These are phyloP conservation scores for Popillia japonica DNA, from an alignment of 1,140 invertebrate species.

Conservation along the genomic window DNA sequence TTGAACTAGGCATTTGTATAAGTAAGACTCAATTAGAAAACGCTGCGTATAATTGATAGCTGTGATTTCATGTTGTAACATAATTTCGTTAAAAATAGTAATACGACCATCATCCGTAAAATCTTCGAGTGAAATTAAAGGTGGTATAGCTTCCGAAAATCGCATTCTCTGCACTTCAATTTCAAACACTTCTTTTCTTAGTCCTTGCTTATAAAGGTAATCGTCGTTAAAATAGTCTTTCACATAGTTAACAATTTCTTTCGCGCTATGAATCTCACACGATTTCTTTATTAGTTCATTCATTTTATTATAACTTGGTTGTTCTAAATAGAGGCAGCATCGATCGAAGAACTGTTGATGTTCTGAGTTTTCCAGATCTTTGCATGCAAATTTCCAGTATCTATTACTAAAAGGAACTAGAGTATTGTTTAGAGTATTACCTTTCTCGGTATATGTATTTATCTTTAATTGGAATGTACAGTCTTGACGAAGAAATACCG, in stretches of 20 bases:
- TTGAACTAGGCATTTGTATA: background rate
- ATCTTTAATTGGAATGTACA: background rate
- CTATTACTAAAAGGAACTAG: background rate
- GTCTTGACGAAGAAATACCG: background rate
- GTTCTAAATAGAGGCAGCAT: background rate
- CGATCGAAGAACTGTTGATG: background rate
- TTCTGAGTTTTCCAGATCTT: background rate
- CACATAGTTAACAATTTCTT: background rate
- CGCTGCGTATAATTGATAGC: background rate
- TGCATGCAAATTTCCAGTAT: background rate
- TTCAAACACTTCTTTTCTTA: background rate
- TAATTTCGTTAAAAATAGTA: background rate
- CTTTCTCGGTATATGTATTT: background rate
- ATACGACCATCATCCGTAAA: background rate
- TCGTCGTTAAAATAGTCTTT: background rate
- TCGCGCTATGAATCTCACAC: background rate
- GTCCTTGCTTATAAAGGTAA: background rate
- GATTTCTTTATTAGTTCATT: background rate
- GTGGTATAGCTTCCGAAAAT: background rate
- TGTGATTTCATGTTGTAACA: background rate
- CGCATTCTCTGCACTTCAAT: background rate
- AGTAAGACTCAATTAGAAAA: background rate
- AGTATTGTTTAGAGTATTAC: background rate
- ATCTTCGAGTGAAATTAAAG: background rate
- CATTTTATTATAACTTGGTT: background rate